Percentiles rank a stretch among this genome's conserved stretches.
Conservation (phyloP, 2,113 vertebrate species). For the Calidris pygmaea region DNA sequence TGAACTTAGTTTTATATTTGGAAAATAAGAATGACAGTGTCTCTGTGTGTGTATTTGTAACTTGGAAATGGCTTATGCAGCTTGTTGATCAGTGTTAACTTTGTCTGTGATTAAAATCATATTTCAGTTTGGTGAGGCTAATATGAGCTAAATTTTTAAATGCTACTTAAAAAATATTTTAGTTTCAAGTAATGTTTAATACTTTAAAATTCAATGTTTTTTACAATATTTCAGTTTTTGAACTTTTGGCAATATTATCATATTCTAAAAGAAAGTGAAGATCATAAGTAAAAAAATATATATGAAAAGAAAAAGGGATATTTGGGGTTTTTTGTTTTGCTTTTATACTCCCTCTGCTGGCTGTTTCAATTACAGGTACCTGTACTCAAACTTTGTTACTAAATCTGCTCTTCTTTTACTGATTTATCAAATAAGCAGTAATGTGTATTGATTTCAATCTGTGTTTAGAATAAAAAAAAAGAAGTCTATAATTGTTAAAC, state of each 20-base stretch:
- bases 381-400: background rate
- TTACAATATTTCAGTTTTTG: background rate
- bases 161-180: background rate
- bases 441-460: background rate
- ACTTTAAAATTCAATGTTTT: background rate
- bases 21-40: background rate
- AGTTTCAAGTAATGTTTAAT: background rate
- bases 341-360: conserved; percentile 71
- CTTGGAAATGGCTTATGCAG: background rate
- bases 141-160: background rate
- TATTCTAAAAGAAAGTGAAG: background rate
- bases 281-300: background rate
- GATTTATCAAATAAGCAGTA: background rate
- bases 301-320: background rate
- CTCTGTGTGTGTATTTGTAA: background rate
- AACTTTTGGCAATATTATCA: background rate
- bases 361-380: conserved; percentile 13
- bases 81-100: background rate
- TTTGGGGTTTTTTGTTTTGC: background rate
- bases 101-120: background rate
- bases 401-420: background rate
- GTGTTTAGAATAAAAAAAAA: background rate
- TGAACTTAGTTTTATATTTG: background rate
- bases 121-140: background rate
- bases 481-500: background rate